A percentile compares a stretch with the other conserved stretches of the same genome.
Conservation (phyloP, 2,113 vertebrate species). For the Tauraco erythrolophus region DNA sequence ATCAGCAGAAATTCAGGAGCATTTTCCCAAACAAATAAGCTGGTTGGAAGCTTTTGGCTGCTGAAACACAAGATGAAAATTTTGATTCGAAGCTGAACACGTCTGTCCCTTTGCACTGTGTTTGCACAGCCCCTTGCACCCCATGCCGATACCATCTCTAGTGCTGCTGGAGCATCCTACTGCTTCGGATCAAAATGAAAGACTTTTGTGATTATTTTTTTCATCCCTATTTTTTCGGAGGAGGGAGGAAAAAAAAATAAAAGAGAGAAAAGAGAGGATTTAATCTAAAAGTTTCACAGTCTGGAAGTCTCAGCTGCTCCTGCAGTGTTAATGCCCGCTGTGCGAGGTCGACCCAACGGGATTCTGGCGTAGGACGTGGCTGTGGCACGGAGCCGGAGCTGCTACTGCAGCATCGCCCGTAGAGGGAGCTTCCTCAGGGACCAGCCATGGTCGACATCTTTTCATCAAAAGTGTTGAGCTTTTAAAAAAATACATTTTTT, state of each 20-base stretch:
- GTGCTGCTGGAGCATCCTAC: not conserved
- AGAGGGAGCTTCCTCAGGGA: slow-evolving; percentile 62
- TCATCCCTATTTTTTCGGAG: not conserved
- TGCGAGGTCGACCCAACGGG: not conserved
- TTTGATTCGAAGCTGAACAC: not conserved
- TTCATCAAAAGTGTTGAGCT: not conserved
- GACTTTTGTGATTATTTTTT: not conserved
- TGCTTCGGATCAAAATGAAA: not conserved
- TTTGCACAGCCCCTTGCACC: not conserved
- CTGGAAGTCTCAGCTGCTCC: not conserved
- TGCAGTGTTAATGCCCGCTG: not conserved
- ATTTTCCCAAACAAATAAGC: not conserved
- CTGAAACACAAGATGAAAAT: not conserved
- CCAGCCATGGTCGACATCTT: not conserved
- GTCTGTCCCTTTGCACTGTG: not conserved
- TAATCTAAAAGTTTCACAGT: not conserved
- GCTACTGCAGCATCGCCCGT: slow-evolving; percentile 2
- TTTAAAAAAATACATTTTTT: not conserved
- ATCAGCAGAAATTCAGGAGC: not conserved
- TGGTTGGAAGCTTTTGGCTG: not conserved
- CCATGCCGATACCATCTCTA: fast-evolving
- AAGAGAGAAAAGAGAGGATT: not conserved
- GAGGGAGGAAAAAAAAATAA: not conserved
- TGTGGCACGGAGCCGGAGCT: not conserved
- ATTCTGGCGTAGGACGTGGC: not conserved